Conservation (phyloP, 2,888 invertebrate genomes). For the Ceramica pisi region DNA sequence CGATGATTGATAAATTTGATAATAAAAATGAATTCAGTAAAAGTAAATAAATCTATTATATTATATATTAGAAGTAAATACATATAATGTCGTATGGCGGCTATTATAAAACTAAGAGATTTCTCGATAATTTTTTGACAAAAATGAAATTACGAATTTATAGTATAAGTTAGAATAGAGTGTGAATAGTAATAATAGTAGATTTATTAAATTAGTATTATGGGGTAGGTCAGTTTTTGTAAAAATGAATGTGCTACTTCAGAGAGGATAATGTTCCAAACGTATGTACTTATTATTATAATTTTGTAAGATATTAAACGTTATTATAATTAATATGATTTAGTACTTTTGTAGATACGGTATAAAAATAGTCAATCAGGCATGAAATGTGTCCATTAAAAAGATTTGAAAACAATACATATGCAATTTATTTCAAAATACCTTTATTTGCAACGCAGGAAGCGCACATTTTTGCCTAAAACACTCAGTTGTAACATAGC, state of each 20-base stretch:
- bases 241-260: constrained; percentile 42
- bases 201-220: constrained; percentile 35
- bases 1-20: too few species aligned
- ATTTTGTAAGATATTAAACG: constrained; percentile 37
- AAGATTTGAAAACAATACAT: constrained; percentile 2
- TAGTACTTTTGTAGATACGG: not conserved
- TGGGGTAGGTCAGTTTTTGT: constrained; percentile 13
- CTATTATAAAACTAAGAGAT: not conserved
- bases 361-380: not conserved
- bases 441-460: not conserved
- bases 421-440: constrained; percentile 24
- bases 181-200: constrained; percentile 17
- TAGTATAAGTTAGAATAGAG: constrained; percentile 16
- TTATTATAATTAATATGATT: not conserved
- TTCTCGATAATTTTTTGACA: not conserved
- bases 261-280: constrained; percentile 37
- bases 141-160: constrained; percentile 31
- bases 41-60: too few species aligned
- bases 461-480: too few species aligned
- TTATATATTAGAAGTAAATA: not conserved
- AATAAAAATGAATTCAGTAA: too few species aligned
- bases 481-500: too few species aligned
- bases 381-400: constrained; percentile 12
- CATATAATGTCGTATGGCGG: not conserved
- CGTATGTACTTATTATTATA: constrained; percentile 38